phyloP scores from a whole-genome alignment of 2,888 invertebrate species.

The Limenitis camilla region DNA sequence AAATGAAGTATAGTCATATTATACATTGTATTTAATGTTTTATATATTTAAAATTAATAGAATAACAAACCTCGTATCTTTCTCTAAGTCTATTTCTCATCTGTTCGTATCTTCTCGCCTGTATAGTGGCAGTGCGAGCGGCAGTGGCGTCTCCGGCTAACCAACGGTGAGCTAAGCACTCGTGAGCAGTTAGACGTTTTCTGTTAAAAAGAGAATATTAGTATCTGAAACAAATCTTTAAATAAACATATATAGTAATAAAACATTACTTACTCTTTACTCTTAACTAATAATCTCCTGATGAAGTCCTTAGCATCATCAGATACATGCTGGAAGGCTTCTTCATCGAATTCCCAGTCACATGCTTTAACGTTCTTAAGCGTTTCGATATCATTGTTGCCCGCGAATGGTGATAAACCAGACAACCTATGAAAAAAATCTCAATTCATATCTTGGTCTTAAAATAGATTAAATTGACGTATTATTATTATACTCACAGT shows the following conservation, averaged over 20 bases:
- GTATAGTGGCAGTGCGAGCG: slow-evolving; percentile 83
- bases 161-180: slow-evolving; percentile 97
- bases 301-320: slow-evolving; percentile 99
- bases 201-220: slow-evolving; percentile 49
- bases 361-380: slow-evolving; percentile 98
- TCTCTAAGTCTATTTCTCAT: slow-evolving; percentile 91
- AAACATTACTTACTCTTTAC: slow-evolving; percentile 85
- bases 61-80: slow-evolving; percentile 74
- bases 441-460: neutral
- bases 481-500: slow-evolving; percentile 80
- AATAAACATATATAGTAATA: neutral
- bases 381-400: slow-evolving; percentile 98
- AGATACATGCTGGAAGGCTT: slow-evolving; percentile 94
- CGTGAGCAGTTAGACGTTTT: slow-evolving; percentile 98
- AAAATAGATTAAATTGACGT: neutral
- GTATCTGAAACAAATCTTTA: neutral
- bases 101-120: slow-evolving; percentile 87
- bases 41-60: neutral
- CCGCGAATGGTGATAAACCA: slow-evolving; percentile 98
- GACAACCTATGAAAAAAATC: slow-evolving; percentile 40
- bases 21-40: neutral
- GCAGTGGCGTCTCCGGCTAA: slow-evolving; percentile 88
- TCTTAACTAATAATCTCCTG: slow-evolving; percentile 89
- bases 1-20: neutral
- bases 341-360: slow-evolving; percentile 99